A percentile compares a stretch with the other conserved stretches of the same genome.
phyloP scores from a whole-genome alignment of 2,797 vertebrate species.

The Falco naumanni region DNA sequence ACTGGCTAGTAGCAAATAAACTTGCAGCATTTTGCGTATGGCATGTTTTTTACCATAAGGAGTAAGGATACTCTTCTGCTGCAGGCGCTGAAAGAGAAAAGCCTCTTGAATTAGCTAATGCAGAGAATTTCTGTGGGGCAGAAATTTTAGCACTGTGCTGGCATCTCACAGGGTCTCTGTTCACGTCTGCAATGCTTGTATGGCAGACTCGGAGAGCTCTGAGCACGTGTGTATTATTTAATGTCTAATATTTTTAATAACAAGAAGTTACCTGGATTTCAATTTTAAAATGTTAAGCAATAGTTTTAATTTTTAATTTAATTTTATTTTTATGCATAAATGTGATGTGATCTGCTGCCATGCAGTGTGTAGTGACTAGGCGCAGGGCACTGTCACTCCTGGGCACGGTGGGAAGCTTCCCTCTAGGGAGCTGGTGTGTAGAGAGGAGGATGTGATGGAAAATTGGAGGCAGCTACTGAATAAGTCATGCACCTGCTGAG shows the following conservation, averaged over 20 bases:
- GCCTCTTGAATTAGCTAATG: not conserved
- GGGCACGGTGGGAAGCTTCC: not conserved
- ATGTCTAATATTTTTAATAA: not conserved
- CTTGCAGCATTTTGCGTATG: not conserved
- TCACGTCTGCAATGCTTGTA: not conserved
- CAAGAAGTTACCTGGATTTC: not conserved
- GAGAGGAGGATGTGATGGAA: not conserved
- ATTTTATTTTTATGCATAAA: not conserved
- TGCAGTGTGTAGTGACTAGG: not conserved
- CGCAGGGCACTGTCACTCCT: not conserved
- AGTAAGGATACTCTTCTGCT: not conserved
- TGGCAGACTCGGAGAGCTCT: fast-evolving
- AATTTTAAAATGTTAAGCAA: not conserved
- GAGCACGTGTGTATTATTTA: not conserved
- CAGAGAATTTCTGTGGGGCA: not conserved
- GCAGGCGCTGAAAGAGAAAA: not conserved
- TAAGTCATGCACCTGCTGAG: not conserved
- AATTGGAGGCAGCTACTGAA: not conserved
- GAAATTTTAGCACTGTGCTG: not conserved
- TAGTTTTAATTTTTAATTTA: not conserved
- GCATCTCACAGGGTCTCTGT: not conserved
- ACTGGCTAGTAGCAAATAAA: not conserved
- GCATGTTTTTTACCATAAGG: not conserved
- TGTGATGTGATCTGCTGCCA: not conserved
- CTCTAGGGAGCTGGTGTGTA: not conserved